Percentiles rank a stretch among this genome's conserved stretches.
These are phyloP conservation scores for Drosophila emarginata DNA, from an alignment of 2,888 invertebrate species.

Conservation along the genomic window DNA sequence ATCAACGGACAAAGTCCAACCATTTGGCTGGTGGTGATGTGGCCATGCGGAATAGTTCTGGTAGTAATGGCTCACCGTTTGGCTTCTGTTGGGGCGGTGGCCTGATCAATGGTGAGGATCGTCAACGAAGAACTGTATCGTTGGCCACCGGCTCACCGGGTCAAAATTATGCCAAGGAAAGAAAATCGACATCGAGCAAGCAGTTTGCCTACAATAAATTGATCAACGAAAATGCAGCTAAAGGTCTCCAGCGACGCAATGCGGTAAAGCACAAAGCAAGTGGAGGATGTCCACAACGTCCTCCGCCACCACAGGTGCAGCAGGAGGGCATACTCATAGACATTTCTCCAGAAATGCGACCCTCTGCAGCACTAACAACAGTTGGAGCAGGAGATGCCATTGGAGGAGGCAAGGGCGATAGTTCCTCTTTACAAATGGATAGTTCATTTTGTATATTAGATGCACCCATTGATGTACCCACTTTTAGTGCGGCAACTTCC, in stretches of 20 bases:
- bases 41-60: constrained; percentile 87
- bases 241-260: constrained; percentile 67
- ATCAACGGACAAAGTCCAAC: constrained; percentile 83
- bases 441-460: constrained; percentile 86
- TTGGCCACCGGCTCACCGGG: constrained; percentile 44
- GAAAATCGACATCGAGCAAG: constrained; percentile 83
- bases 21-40: constrained; percentile 89
- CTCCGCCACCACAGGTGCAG: constrained; percentile 64
- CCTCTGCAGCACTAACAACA: constrained; percentile 29
- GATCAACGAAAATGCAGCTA: constrained; percentile 85
- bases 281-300: constrained; percentile 80
- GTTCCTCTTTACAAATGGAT: constrained; percentile 74
- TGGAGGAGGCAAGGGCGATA: constrained; percentile 54
- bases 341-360: constrained; percentile 84
- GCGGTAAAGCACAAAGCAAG: constrained; percentile 54
- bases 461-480: constrained; percentile 88
- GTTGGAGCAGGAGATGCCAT: constrained; percentile 19
- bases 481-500: constrained; percentile 50
- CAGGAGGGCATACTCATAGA: constrained; percentile 90
- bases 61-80: constrained; percentile 85
- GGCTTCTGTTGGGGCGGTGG: constrained; percentile 93
- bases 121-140: constrained; percentile 82
- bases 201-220: constrained; percentile 93
- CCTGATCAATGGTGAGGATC: constrained; percentile 82
- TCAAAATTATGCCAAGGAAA: constrained; percentile 77